Base-by-base conservation (phyloP, 2,888 invertebrate genomes). In the Hypolimnas misippus region DNA sequence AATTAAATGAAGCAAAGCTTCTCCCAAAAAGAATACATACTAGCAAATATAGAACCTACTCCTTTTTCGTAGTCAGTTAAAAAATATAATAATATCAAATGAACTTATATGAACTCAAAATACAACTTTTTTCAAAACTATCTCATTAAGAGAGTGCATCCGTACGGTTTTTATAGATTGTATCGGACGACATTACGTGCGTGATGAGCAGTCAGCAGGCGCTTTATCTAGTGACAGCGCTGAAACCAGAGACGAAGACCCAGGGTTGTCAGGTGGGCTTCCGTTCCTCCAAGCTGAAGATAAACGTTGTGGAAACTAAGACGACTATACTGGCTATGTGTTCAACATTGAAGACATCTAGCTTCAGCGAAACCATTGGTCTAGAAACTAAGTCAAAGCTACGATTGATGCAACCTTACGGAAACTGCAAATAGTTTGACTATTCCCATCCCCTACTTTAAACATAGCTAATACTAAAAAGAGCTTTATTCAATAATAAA, bases 201-300 rank as follows among this genome's bases (percentile, higher is more conserved):
- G 72, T 76, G 77, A 74, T 76, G 73, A 73, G 74, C 73, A 74
- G 73, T 70, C 75, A 73, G 76, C 74, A 71, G 76, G 68, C 58
- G 64, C 73, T 73, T 81, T 84, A 85, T 86, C 86, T 81, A 73
- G 64, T 68, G 73, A 68, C 79, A 78, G 76, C 74, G 69, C 81
- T 83, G 87, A 83, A 87, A 87, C 81, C 81, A 76, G 82, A 89
- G 83, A 81, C 77, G 79, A 72, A 73, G 14, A 62, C 42, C 49
- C 57, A 70, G 63, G 65, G 65, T 29, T 65, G 65, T 16, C 55
- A 55, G 31, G n/a, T 10, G n/a, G 19, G 14, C 14, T 14, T 29
- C 14, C 25, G 0, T 49, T 8, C 2, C 7, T 29, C 21, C 10
- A 31, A 58, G 3, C 21, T 33, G 33, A 44, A 42, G 35, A n/a